Evolutionary conservation across 2,797 vertebrate species (phyloP), one percentile per base, ranked within the genome.

Genomic region (Balearica regulorum): DNA sequence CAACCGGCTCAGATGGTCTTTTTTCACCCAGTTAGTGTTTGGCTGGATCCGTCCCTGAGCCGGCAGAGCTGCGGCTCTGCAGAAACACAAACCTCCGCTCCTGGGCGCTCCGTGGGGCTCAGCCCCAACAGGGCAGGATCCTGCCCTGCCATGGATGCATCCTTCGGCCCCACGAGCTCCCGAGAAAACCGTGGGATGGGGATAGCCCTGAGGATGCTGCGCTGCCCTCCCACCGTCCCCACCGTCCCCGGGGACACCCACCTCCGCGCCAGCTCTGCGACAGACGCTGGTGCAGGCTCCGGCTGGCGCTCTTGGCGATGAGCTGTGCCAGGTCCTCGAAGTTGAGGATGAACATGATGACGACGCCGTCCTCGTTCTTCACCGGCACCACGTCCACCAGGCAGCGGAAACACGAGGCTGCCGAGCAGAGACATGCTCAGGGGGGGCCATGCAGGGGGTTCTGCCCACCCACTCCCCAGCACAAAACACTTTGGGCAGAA

Each of bases 271-370:
- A 99, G 97, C 98, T 98, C 87, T 98, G 98, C 3, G 98, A 85
- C 68, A 99, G 98, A 69, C 98, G 98, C 83, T 98, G 99, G 80
- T 98, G 98, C 65, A 99, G 97, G 80, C 98, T 98, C 4, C 98
- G 98, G 91, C 98, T 98, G 21, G 81, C 46, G 10, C 93, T 97
- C 93, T 98, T 99, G 69, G 98, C 96, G 5, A 99, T 94, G 1
- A 99, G 98, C 95, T 98, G 98, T 0, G 99, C 98, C 76, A 99
- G 97, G 85, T 99, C 99, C 97, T 99, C 99, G 41, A 99, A 99
- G 98, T 99, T 99, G 70, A 99, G 98, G 98, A 99, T 99, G 98
- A 99, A 99, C 99, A 99, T 99, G 97, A 99, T 99, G 96, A 99
- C 99, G 0, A 95, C 62, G 0, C 99, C 99, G 1, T 99, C 99